phyloP scores from a whole-genome alignment of 1,140 invertebrate genomes.

The Brachionus paranguensis region DNA sequence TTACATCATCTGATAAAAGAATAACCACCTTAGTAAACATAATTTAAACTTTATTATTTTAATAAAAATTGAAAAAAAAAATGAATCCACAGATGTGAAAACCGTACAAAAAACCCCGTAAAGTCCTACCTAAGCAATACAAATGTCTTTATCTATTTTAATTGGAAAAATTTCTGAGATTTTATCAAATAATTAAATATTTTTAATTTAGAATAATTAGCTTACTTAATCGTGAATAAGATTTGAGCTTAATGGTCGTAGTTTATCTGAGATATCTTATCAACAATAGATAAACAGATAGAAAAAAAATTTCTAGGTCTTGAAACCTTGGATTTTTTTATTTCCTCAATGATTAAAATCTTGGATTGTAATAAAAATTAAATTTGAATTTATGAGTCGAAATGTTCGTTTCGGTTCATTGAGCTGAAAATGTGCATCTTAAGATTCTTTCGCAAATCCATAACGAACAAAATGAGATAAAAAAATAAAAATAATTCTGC shows the following conservation, averaged over 20 bases:
- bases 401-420: constrained; percentile 18
- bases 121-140: neutral
- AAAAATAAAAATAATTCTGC: neutral
- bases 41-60: no score
- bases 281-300: neutral
- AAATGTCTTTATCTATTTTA: neutral
- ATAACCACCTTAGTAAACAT: no score
- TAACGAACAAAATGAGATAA: constrained; percentile 11
- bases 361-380: neutral
- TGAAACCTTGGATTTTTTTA: neutral
- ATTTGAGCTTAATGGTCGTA: neutral
- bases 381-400: neutral
- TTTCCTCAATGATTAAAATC: constrained; percentile 5
- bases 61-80: no score
- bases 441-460: neutral
- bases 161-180: neutral
- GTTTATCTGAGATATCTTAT: neutral
- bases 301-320: neutral
- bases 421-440: constrained; percentile 1
- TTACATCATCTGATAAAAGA: no score
- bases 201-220: neutral
- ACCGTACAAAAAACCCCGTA: neutral
- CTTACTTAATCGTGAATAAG: constrained; percentile 32
- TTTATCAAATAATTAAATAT: neutral
- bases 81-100: no score